phyloP scores from a whole-genome alignment of 2,888 invertebrate species.

The Salticus scenicus region DNA sequence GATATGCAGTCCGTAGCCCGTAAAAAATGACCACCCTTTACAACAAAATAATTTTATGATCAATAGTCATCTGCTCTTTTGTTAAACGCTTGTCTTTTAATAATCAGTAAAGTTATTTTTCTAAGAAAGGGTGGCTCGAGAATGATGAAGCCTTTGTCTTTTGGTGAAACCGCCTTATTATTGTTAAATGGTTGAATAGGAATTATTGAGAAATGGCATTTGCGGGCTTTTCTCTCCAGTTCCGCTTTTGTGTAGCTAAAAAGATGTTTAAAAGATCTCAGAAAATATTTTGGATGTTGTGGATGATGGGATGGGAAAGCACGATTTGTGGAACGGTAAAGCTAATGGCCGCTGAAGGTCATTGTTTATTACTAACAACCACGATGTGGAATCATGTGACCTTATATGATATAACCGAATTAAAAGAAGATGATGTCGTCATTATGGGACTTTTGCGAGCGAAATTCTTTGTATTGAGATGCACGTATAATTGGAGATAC shows the following conservation, averaged over 20 bases:
- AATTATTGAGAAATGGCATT: conserved; percentile 28
- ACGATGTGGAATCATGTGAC: no score
- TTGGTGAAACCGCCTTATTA: conserved; percentile 36
- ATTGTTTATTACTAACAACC: no score
- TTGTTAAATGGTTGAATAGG: conserved; percentile 50
- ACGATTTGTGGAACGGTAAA: background rate
- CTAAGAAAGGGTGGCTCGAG: background rate
- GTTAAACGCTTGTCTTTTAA: conserved; percentile 44
- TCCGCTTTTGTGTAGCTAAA: no score
- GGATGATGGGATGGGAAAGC: background rate
- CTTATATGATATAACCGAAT: no score
- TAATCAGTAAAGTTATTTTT: background rate
- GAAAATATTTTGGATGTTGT: background rate
- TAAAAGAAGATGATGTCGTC: no score
- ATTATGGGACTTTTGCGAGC: no score
- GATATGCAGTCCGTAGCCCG: background rate
- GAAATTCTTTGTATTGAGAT: no score
- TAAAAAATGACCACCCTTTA: conserved; percentile 38
- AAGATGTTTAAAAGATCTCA: no score
- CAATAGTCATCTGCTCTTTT: conserved; percentile 36
- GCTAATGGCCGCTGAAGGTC: background rate
- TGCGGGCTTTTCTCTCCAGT: background rate
- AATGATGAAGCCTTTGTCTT: background rate
- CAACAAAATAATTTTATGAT: conserved; percentile 52
- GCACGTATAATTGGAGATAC: no score